Evolutionary conservation across 2,113 vertebrate species (phyloP).

Genomic region (Equus quagga): DNA sequence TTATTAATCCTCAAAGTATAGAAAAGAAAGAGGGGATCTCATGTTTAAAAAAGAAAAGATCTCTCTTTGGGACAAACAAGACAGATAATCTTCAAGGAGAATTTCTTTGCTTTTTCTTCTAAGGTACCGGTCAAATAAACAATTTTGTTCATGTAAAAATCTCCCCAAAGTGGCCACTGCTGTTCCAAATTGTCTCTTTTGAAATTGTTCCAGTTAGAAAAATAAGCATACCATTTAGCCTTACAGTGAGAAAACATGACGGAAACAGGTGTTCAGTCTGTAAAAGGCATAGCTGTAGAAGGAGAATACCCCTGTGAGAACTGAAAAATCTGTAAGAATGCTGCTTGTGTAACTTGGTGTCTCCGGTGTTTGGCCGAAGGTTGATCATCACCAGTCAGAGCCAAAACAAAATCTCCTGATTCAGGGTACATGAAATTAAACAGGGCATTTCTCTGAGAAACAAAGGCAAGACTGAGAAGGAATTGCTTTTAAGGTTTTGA

Average conservation of each 20-base stretch:
- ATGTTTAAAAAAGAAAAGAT: background rate
- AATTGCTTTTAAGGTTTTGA: background rate
- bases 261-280: background rate
- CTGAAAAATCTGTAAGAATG: background rate
- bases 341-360: background rate
- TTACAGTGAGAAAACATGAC: background rate
- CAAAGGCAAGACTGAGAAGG: background rate
- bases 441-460: background rate
- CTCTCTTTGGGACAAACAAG: background rate
- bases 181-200: background rate
- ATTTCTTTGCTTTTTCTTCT: background rate
- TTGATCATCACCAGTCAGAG: background rate
- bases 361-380: background rate
- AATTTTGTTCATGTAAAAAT: background rate
- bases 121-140: background rate
- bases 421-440: background rate
- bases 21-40: background rate
- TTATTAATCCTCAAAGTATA: background rate
- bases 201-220: background rate
- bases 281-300: background rate
- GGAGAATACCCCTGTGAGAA: background rate
- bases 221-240: background rate
- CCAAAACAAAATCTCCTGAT: background rate
- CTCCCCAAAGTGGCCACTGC: background rate
- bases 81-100: background rate